These are phyloP conservation scores for Gallinago paraguaiae DNA, from an alignment of 2,113 vertebrate species.

Conservation along the genomic window DNA sequence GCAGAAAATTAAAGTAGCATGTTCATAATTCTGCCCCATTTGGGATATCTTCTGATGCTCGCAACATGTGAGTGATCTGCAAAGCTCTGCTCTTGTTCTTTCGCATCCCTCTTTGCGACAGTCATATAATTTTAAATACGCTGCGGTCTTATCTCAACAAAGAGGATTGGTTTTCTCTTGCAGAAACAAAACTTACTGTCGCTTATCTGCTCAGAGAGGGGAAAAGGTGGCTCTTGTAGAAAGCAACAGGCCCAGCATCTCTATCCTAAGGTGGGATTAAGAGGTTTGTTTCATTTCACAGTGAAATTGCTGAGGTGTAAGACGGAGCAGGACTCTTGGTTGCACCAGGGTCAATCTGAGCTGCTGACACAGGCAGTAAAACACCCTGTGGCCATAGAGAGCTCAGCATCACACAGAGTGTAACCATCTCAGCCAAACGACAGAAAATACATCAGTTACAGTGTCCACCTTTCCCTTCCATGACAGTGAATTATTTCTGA, in stretches of 20 bases:
- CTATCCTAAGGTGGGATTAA: neutral
- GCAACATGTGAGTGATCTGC: neutral
- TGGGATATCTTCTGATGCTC: neutral
- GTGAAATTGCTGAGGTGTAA: neutral
- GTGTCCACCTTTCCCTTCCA: neutral
- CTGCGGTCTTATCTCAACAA: neutral
- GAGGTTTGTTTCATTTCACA: neutral
- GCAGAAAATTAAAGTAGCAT: neutral
- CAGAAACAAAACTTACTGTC: neutral
- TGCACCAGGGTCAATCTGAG: neutral
- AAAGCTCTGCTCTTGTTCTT: neutral
- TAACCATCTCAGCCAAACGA: neutral
- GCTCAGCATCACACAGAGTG: neutral
- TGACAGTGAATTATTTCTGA: neutral
- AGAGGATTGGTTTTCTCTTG: neutral
- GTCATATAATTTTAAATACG: neutral
- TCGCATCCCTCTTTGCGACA: neutral
- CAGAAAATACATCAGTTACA: neutral
- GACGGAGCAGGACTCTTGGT: neutral
- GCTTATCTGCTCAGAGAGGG: neutral
- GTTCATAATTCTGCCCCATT: neutral
- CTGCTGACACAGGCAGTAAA: neutral
- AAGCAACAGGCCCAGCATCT: neutral
- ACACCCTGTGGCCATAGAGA: neutral
- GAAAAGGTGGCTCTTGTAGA: neutral